Evolutionary conservation across 2,113 vertebrate species (phyloP).

Genomic region (Brienomyrus longianalis): DNA sequence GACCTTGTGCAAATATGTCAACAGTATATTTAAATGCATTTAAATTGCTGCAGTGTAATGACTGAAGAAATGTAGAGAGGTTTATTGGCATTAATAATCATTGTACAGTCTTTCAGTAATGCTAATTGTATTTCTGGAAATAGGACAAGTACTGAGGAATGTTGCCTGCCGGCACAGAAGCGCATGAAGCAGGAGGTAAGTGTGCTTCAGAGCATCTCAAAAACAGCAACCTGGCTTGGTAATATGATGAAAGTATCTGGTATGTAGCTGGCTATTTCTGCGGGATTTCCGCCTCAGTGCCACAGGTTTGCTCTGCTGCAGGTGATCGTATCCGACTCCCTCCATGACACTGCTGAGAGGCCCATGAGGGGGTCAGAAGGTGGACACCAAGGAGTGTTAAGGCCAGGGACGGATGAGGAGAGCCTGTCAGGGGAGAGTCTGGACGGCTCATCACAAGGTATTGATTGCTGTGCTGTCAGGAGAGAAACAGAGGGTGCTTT

Average conservation of each 20-base stretch:
- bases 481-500: not conserved
- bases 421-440: conserved; percentile 80
- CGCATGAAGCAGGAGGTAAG: conserved; percentile 82
- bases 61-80: not conserved
- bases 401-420: conserved; percentile 71
- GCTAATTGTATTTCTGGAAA: conserved; percentile 20
- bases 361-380: conserved; percentile 43
- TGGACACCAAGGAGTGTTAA: conserved; percentile 46
- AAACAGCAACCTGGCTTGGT: not conserved
- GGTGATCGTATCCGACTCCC: conserved; percentile 49
- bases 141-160: conserved; percentile 68
- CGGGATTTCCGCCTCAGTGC: not conserved
- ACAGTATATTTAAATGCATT: not conserved
- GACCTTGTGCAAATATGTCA: not conserved
- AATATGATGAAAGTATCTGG: not conserved
- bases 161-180: conserved; percentile 56
- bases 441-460: conserved; percentile 79
- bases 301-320: conserved; percentile 16
- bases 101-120: not conserved
- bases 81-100: not conserved
- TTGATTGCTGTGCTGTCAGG: conserved; percentile 22
- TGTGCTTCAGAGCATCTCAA: not conserved
- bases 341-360: conserved; percentile 29
- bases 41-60: not conserved
- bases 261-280: not conserved